A percentile compares a stretch with the other conserved stretches of the same genome.
These are phyloP conservation scores for Tringa solitaria DNA, from an alignment of 2,113 vertebrate genomes.

Conservation along the genomic window DNA sequence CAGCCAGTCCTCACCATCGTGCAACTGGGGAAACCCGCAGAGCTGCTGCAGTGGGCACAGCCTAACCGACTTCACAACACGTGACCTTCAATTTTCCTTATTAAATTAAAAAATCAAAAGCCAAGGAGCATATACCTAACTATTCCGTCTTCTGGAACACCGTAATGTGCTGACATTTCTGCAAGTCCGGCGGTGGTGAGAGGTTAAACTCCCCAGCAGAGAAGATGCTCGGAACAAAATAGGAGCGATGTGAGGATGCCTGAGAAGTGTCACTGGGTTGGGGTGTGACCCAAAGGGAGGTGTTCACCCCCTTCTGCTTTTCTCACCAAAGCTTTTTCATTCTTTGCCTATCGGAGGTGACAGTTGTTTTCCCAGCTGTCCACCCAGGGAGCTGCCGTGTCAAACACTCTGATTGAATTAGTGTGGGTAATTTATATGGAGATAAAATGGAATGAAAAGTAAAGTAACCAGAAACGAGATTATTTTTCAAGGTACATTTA, in stretches of 20 bases:
- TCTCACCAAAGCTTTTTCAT: background rate
- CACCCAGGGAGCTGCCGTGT: background rate
- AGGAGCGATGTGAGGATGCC: background rate
- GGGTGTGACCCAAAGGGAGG: background rate
- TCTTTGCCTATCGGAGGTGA: background rate
- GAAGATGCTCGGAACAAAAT: background rate
- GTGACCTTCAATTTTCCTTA: background rate
- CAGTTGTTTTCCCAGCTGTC: background rate
- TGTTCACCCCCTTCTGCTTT: background rate
- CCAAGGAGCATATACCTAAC: background rate
- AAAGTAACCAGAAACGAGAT: conserved; percentile 37
- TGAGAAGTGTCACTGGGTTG: rapidly evolving
- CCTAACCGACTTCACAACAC: background rate
- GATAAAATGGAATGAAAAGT: conserved; percentile 27
- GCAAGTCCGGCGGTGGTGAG: rapidly evolving
- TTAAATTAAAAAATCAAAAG: background rate
- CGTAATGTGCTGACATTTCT: background rate
- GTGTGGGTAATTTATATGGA: background rate
- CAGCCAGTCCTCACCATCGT: background rate
- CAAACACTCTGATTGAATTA: background rate
- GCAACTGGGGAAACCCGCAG: rapidly evolving
- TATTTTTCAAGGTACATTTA: conserved; percentile 13
- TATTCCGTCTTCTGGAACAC: background rate
- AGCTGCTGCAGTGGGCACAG: background rate
- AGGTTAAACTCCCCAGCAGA: background rate